These are phyloP conservation scores for Lasius fuliginosus DNA, from an alignment of 2,888 invertebrate species.

Conservation along the genomic window DNA sequence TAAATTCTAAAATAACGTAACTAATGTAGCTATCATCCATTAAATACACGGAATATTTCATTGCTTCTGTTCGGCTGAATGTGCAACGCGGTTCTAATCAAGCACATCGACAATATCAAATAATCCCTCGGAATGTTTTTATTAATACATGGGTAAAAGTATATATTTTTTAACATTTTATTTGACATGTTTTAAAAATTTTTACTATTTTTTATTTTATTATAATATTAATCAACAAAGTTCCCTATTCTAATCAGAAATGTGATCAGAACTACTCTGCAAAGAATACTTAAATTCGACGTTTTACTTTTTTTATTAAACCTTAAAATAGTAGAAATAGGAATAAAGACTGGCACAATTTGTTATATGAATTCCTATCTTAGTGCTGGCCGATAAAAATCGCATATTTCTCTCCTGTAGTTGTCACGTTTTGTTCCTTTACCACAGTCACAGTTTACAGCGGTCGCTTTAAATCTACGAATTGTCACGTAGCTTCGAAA, in stretches of 20 bases:
- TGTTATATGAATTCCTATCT: background rate
- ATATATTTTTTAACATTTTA: background rate
- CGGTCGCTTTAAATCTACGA: conserved; percentile 50
- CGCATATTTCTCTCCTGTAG: background rate
- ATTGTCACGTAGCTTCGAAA: conserved; percentile 47
- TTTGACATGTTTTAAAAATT: background rate
- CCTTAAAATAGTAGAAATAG: conserved; percentile 10
- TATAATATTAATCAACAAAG: background rate
- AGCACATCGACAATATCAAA: background rate
- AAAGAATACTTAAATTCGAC: conserved; percentile 12
- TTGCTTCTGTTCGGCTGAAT: background rate
- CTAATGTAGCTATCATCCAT: background rate
- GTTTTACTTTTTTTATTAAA: conserved; percentile 23
- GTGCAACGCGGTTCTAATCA: background rate
- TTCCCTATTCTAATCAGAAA: background rate
- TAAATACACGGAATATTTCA: background rate
- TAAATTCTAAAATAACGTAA: background rate
- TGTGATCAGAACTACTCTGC: background rate
- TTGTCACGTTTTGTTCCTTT: conserved; percentile 50
- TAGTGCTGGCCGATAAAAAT: conserved; percentile 55
- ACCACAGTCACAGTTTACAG: no score
- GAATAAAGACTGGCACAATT: conserved; percentile 23
- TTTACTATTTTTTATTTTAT: background rate
- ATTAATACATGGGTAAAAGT: background rate
- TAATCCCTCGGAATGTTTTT: background rate